These are phyloP conservation scores for Mimumesa dahlbomi DNA, from an alignment of 2,888 invertebrate genomes.

Conservation along the genomic window DNA sequence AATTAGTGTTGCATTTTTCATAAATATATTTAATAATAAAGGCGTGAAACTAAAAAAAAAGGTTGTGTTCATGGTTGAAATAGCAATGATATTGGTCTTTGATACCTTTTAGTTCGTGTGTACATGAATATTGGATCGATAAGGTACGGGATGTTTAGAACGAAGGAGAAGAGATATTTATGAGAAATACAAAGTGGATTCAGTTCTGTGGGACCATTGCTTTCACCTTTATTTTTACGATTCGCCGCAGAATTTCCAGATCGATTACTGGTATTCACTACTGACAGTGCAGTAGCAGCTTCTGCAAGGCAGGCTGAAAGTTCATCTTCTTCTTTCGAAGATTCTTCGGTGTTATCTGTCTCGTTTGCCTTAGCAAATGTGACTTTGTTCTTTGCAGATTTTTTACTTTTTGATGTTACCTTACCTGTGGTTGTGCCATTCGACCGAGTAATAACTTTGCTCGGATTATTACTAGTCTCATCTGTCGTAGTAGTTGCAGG, in stretches of 20 bases:
- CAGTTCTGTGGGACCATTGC: not conserved
- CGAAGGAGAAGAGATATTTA: slow-evolving; percentile 7
- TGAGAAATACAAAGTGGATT: slow-evolving; percentile 2
- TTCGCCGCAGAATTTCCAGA: slow-evolving; percentile 57
- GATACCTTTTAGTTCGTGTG: no score
- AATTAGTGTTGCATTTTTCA: slow-evolving; percentile 14
- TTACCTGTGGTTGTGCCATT: slow-evolving; percentile 63
- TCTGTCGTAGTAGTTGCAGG: no score
- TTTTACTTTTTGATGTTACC: slow-evolving; percentile 69
- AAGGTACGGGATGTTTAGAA: no score
- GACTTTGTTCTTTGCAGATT: slow-evolving; percentile 68
- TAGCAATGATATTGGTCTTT: no score
- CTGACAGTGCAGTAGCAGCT: slow-evolving; percentile 76
- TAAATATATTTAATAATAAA: slow-evolving; percentile 3
- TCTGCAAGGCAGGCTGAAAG: slow-evolving; percentile 78
- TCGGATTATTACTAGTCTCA: slow-evolving; percentile 29
- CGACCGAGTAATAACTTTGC: slow-evolving; percentile 64
- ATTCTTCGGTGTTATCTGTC: slow-evolving; percentile 58
- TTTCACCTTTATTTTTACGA: slow-evolving; percentile 71
- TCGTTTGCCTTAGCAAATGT: slow-evolving; percentile 63
- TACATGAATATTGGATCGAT: no score
- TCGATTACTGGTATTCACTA: slow-evolving; percentile 63
- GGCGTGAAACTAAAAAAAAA: no score
- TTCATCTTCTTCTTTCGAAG: slow-evolving; percentile 71
- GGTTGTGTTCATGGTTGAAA: no score